Conservation (phyloP, 2,113 vertebrate genomes). For the Pterophyllum scalare region DNA sequence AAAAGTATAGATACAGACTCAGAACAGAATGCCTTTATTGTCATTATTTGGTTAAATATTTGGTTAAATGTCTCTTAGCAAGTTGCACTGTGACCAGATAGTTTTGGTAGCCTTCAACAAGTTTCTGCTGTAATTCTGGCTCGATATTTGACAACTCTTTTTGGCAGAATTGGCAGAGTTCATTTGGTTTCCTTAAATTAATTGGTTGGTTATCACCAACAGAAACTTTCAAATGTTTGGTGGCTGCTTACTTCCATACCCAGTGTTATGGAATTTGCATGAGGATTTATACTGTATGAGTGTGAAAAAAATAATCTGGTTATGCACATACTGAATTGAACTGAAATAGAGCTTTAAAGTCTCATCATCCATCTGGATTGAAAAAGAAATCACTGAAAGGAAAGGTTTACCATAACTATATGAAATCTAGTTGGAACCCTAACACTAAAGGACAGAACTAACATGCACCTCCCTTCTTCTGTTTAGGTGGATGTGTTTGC, state of each 20-base stretch:
- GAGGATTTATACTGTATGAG: not conserved
- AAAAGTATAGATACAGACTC: too few species aligned
- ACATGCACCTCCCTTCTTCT: not conserved
- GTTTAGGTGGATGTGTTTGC: constrained; percentile 87
- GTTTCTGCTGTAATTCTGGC: too few species aligned
- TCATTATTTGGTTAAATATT: too few species aligned
- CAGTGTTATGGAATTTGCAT: too few species aligned
- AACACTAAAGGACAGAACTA: not conserved
- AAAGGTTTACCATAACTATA: not conserved
- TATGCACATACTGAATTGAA: not conserved
- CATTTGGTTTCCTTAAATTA: not conserved
- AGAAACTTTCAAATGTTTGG: too few species aligned
- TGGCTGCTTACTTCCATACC: too few species aligned
- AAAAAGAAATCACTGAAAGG: too few species aligned
- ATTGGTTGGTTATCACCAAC: not conserved
- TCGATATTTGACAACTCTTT: too few species aligned
- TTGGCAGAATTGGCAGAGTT: not conserved
- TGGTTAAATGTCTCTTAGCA: too few species aligned
- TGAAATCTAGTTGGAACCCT: not conserved
- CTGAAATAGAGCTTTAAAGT: not conserved
- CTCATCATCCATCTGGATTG: not conserved
- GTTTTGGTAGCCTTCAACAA: too few species aligned
- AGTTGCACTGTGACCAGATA: too few species aligned
- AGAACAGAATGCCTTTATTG: too few species aligned
- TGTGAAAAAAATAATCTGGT: not conserved